Percentiles rank a stretch among this genome's conserved stretches.
Evolutionary conservation across 2,113 vertebrate genomes (phyloP).

Genomic region (Macquaria australasica): DNA sequence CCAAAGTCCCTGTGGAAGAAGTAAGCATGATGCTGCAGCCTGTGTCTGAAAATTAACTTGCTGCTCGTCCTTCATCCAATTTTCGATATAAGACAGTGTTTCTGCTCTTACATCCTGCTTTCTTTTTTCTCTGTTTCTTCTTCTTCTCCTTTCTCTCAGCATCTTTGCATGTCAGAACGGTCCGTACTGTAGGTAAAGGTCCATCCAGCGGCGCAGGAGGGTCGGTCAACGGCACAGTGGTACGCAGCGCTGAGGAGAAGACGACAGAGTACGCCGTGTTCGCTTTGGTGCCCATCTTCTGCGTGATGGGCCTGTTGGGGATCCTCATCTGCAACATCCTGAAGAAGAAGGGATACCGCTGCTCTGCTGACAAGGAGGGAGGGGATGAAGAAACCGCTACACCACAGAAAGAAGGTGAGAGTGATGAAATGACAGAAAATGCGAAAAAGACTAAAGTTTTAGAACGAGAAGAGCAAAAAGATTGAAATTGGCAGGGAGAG

Average conservation of each 20-base stretch:
- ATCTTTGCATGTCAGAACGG: slow-evolving; percentile 48
- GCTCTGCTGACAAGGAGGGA: slow-evolving; percentile 89
- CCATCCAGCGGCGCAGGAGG: slow-evolving; percentile 37
- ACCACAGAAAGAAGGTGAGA: slow-evolving; percentile 87
- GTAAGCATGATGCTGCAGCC: slow-evolving; percentile 45
- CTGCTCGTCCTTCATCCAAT: background rate
- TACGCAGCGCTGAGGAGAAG: slow-evolving; percentile 84
- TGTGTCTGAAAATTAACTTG: background rate
- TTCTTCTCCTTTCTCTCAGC: background rate
- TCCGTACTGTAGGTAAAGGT: slow-evolving; percentile 76
- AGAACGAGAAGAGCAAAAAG: background rate
- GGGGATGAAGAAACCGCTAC: slow-evolving; percentile 76
- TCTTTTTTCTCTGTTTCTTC: background rate
- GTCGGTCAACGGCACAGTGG: slow-evolving; percentile 81
- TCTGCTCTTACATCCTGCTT: background rate
- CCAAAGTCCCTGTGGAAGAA: slow-evolving; percentile 65
- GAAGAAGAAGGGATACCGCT: slow-evolving; percentile 94
- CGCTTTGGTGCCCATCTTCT: slow-evolving; percentile 94
- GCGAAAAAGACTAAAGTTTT: background rate
- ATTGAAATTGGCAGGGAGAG: background rate
- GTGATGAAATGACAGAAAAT: background rate
- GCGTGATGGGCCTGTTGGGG: slow-evolving; percentile 93
- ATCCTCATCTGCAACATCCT: slow-evolving; percentile 96
- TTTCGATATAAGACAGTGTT: background rate
- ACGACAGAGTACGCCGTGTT: slow-evolving; percentile 90